A percentile compares a stretch with the other conserved stretches of the same genome.
Conservation (phyloP, 2,888 invertebrate species). For the Scelioninae gen. 1 region DNA sequence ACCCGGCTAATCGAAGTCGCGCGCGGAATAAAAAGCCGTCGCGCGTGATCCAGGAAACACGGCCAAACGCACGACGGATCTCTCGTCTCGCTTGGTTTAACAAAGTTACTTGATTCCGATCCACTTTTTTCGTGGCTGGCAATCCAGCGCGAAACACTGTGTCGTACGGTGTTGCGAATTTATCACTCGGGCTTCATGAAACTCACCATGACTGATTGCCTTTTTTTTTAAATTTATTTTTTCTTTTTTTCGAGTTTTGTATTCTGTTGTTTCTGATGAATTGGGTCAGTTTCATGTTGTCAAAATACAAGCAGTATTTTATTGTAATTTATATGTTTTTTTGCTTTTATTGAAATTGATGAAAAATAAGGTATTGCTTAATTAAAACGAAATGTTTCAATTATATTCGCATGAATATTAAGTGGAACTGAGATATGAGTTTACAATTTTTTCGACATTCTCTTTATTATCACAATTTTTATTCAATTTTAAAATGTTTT, state of each 20-base stretch:
- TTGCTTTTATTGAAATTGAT: too few relatives aligned
- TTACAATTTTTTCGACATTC: too few relatives aligned
- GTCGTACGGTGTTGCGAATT: slow-evolving; percentile 48
- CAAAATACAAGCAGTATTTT: too few relatives aligned
- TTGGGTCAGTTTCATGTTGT: too few relatives aligned
- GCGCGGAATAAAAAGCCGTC: slow-evolving; percentile 73
- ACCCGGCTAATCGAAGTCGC: slow-evolving; percentile 78
- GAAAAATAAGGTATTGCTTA: too few relatives aligned
- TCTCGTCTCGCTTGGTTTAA: slow-evolving; percentile 40
- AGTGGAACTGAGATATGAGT: too few relatives aligned
- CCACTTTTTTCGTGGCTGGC: slow-evolving; percentile 43
- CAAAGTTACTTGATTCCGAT: slow-evolving; percentile 43
- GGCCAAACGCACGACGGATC: slow-evolving; percentile 25
- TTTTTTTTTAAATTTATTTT: not conserved
- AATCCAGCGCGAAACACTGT: slow-evolving; percentile 50
- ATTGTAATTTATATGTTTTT: too few relatives aligned
- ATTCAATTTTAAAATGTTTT: too few relatives aligned
- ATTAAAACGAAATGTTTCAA: too few relatives aligned
- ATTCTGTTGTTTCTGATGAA: too few relatives aligned
- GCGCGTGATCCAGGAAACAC: slow-evolving; percentile 48
- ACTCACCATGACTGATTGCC: slow-evolving; percentile 37
- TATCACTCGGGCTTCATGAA: slow-evolving; percentile 49
- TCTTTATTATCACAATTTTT: too few relatives aligned
- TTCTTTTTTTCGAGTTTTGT: not conserved
- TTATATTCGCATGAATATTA: too few relatives aligned